Percentiles rank a stretch among this genome's conserved stretches.
phyloP scores from a whole-genome alignment of 2,113 vertebrate species.

The Lota lota region DNA sequence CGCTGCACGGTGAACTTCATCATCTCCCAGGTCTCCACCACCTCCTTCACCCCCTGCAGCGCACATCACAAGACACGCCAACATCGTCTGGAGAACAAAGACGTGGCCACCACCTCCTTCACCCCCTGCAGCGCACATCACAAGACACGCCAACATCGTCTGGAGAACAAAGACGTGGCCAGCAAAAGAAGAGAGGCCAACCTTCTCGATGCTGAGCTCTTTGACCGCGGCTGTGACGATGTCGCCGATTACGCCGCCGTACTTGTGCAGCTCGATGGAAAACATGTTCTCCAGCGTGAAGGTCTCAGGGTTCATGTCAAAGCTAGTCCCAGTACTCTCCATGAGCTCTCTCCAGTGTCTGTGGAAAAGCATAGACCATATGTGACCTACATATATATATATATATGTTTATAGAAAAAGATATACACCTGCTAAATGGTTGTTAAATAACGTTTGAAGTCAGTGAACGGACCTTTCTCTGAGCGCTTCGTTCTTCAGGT shows the following conservation, averaged over 20 bases:
- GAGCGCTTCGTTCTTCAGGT: slow-evolving; percentile 92
- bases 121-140: slow-evolving; percentile 74
- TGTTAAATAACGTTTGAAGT: neutral
- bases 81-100: neutral
- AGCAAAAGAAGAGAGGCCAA: slow-evolving; percentile 24
- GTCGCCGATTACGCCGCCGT: slow-evolving; percentile 79
- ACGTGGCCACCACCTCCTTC: slow-evolving; percentile 73
- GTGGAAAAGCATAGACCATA: slow-evolving; percentile 8
- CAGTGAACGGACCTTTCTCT: slow-evolving; percentile 82
- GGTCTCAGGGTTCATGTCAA: slow-evolving; percentile 85
- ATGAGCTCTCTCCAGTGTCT: slow-evolving; percentile 96
- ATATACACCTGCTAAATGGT: neutral
- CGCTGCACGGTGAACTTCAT: slow-evolving; percentile 84
- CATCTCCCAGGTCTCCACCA: slow-evolving; percentile 88
- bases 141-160: neutral
- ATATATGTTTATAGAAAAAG: neutral
- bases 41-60: slow-evolving; percentile 85
- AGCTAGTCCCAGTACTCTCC: slow-evolving; percentile 80
- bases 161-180: neutral
- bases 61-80: slow-evolving; percentile 1
- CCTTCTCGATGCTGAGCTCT: slow-evolving; percentile 94
- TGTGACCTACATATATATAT: neutral
- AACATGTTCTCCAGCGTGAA: slow-evolving; percentile 98
- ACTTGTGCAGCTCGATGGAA: slow-evolving; percentile 88
- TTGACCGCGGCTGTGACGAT: slow-evolving; percentile 88